Evolutionary conservation across 1,140 invertebrate species (phyloP).

Genomic region (Caerostris darwini): DNA sequence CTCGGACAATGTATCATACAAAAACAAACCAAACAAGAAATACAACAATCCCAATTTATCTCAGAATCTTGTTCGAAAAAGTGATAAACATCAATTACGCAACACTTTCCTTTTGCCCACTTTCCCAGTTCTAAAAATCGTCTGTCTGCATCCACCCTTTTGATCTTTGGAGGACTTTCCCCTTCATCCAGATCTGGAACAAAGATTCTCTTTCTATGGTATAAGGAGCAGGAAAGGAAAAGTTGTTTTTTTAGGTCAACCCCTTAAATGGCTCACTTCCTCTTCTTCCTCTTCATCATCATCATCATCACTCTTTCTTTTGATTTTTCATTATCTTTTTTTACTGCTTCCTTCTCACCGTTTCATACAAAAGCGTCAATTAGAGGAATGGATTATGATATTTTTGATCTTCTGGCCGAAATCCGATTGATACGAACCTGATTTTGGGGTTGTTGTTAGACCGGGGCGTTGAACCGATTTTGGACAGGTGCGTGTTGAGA

Average conservation of each 20-base stretch:
- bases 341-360: not conserved
- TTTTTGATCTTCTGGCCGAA: not conserved
- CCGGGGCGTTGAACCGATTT: constrained; percentile 42
- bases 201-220: constrained; percentile 42
- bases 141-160: not conserved
- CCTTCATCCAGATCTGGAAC: constrained; percentile 46
- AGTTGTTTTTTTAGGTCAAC: constrained; percentile 76
- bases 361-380: constrained; percentile 7
- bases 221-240: constrained; percentile 54
- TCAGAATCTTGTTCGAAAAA: too few relatives aligned
- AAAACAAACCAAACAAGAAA: too few relatives aligned
- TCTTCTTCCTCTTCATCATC: constrained; percentile 26
- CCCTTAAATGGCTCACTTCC: constrained; percentile 50
- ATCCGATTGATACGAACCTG: constrained; percentile 39
- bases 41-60: too few relatives aligned
- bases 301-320: constrained; percentile 7
- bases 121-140: not conserved
- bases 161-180: constrained; percentile 41
- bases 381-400: not conserved
- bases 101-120: not conserved
- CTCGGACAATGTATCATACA: too few relatives aligned
- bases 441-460: not conserved
- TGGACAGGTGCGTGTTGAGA: not conserved
- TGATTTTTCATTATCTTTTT: not conserved
- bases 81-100: not conserved